Evolutionary conservation across 2,797 vertebrate species (phyloP).

Genomic region (Hoplostethus atlanticus): DNA sequence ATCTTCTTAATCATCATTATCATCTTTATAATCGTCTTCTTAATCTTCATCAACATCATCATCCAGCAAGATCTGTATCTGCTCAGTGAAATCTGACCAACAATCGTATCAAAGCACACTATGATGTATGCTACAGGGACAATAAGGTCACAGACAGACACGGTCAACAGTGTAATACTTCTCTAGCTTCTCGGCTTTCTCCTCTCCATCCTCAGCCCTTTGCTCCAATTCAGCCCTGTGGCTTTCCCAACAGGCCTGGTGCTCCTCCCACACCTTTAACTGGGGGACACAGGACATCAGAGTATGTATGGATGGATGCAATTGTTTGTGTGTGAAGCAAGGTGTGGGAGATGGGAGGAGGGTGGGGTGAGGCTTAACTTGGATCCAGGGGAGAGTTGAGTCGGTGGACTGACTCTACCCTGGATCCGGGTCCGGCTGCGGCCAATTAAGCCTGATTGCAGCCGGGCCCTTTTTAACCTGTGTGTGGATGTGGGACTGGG

Average conservation of each 20-base stretch:
- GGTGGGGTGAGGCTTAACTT: no score
- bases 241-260: slow-evolving; percentile 84
- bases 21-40: slow-evolving; percentile 2
- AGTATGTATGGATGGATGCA: not conserved
- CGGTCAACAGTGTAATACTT: slow-evolving; percentile 68
- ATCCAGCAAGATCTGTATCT: not conserved
- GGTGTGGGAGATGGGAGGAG: no score
- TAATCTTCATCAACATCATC: slow-evolving; percentile 8
- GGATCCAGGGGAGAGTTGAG: no score
- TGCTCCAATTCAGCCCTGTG: slow-evolving; percentile 86
- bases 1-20: slow-evolving; percentile 22
- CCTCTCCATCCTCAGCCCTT: slow-evolving; percentile 88
- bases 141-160: not conserved
- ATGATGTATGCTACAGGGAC: not conserved
- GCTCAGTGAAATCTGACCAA: not conserved
- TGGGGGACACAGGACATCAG: slow-evolving; percentile 54
- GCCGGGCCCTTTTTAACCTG: no score
- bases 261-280: slow-evolving; percentile 85
- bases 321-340: not conserved
- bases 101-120: not conserved
- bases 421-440: no score
- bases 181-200: slow-evolving; percentile 92
- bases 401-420: no score
- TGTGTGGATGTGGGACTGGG: no score
- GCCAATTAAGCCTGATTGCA: no score